Base-by-base conservation (phyloP, 1,140 invertebrate genomes). In the Probaryconus sp. region DNA sequence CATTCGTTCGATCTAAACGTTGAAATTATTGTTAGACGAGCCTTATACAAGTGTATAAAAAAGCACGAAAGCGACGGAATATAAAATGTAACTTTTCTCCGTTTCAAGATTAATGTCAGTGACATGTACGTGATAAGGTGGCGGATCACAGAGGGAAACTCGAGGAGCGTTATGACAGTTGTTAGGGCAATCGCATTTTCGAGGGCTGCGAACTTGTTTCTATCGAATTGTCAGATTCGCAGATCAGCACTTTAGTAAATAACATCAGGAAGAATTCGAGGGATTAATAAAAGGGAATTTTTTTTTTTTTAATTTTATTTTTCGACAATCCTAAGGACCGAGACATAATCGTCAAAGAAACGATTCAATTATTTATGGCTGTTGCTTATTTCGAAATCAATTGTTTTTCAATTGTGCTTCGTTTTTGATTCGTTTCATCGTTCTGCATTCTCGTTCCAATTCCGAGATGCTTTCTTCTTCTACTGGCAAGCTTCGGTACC, bases 131-230 rank as follows among this genome's bases (percentile, higher is more conserved):
- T 31, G 50, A 56, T 51, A 65, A 64, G 58, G 5, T 33, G 20
- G 31, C 30, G 42, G 33, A 28, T 40, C 40, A n/a, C n/a, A 47
- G 48, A 67, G 77, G 65, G 77, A 63, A 48, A 64, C 18, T 72
- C 45, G 58, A 64, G 45, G 53, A 55, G 60, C 61, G 61, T 65
- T 65, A 65, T 73, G 69, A 65, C 69, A 73, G 69, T 71, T 68
- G 70, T 69, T 60, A 47, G 67, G 65, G 61, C 70, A 79, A 79
- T 79, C 69, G 48, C 51, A 77, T 79, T 79, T 79, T 42, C 65
- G 61, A 58, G 70, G 73, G 65, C 61, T 77, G 61, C 64, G 70
- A 74, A 75, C 71, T 71, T 78, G 65, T 76, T 76, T 76, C 67
- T 60, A 71, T 55, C 35, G 55, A 63, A 70, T 76, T 71, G 61